phyloP scores from a whole-genome alignment of 1,140 invertebrate species.

The Neoseiulus cucumeris region DNA sequence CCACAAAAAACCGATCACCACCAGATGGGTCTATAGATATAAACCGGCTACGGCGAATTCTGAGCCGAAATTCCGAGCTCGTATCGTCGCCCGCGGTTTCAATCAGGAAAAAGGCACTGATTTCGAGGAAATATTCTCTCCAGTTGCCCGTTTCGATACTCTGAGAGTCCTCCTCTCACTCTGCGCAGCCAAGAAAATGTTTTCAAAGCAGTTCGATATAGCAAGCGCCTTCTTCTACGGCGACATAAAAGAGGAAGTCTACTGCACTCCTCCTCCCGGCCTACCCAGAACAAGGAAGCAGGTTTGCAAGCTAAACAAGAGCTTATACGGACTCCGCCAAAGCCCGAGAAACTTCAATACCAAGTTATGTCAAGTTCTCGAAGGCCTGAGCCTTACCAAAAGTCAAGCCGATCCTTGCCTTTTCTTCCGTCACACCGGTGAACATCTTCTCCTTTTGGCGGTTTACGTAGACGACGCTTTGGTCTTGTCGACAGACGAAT shows the following conservation, averaged over 20 bases:
- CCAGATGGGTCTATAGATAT: background rate
- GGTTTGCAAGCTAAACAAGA: constrained; percentile 16
- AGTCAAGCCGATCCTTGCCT: background rate
- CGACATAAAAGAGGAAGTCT: constrained; percentile 12
- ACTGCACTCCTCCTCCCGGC: constrained; percentile 13
- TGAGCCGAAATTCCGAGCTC: constrained; percentile 26
- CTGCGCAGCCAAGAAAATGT: background rate
- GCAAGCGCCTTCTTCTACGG: background rate
- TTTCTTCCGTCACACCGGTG: background rate
- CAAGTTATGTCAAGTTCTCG: background rate
- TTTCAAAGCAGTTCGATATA: background rate
- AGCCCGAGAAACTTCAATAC: constrained; percentile 22
- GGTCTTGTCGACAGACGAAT: too few relatives aligned
- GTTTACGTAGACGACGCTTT: background rate
- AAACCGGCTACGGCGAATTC: constrained; percentile 14
- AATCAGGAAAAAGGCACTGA: constrained; percentile 19
- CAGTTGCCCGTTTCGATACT: constrained; percentile 13
- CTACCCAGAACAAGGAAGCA: background rate
- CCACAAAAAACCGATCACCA: too few relatives aligned
- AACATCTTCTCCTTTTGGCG: background rate
- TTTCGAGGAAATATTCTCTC: constrained; percentile 20
- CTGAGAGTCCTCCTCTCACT: background rate
- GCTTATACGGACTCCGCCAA: constrained; percentile 24
- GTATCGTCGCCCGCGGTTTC: constrained; percentile 24
- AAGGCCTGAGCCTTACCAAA: background rate